phyloP scores from a whole-genome alignment of 2,113 vertebrate genomes.

The Platysteira castanea region DNA sequence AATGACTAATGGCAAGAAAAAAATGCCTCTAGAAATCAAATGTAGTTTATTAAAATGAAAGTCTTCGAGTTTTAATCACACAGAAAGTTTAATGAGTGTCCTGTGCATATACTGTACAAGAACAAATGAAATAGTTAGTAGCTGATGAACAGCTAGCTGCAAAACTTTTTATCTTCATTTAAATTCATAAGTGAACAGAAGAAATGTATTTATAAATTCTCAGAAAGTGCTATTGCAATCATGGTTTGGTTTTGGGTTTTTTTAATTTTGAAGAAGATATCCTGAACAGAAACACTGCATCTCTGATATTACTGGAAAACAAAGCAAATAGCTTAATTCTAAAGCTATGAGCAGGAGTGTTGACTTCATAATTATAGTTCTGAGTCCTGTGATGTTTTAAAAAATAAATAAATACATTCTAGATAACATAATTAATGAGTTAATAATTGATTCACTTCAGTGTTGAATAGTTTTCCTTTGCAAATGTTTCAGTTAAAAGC shows the following conservation, averaged over 20 bases:
- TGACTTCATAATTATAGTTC: not conserved
- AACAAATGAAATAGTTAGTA: not conserved
- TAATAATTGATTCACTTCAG: not conserved
- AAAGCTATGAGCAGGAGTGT: not conserved
- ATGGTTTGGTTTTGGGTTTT: not conserved
- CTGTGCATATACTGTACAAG: not conserved
- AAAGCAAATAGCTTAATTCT: not conserved
- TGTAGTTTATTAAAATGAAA: not conserved
- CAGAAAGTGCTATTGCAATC: not conserved
- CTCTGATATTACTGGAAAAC: not conserved
- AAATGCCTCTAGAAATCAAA: not conserved
- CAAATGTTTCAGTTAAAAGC: not conserved
- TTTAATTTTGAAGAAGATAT: not conserved
- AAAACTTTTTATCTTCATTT: not conserved
- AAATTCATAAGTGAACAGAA: not conserved
- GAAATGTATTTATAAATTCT: not conserved
- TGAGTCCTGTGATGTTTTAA: not conserved
- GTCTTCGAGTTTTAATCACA: not conserved
- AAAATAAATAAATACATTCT: not conserved
- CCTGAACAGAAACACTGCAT: not conserved
- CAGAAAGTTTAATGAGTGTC: not conserved
- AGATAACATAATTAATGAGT: not conserved
- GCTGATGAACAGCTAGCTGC: not conserved
- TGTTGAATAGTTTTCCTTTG: not conserved
- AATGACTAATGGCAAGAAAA: constrained; percentile 9